phyloP scores from a whole-genome alignment of 2,113 vertebrate species.

The Engystomops pustulosus region DNA sequence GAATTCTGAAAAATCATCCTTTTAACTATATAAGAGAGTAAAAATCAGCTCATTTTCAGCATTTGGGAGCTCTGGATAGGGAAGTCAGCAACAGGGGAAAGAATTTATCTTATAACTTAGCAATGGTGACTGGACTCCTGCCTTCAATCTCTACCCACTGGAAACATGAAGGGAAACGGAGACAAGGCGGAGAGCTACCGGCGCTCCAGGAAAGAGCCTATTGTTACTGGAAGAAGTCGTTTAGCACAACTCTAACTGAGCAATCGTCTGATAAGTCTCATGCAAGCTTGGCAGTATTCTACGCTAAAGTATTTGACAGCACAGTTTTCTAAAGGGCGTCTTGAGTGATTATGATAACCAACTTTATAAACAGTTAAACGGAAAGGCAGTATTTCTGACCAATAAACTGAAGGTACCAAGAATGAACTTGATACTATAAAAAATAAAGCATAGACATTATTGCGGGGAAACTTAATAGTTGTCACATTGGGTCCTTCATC shows the following conservation, averaged over 20 bases:
- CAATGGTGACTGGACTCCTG: slow-evolving; percentile 34
- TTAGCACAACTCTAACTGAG: slow-evolving; percentile 8
- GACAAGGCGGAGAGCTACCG: not conserved
- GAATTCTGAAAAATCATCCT: slow-evolving; percentile 48
- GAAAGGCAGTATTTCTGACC: not conserved
- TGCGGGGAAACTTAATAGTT: too few species aligned
- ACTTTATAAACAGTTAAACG: not conserved
- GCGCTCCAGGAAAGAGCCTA: slow-evolving; percentile 4
- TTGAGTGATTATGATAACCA: not conserved
- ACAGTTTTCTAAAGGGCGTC: not conserved
- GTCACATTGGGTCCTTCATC: too few species aligned
- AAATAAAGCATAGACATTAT: not conserved
- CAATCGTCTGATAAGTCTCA: not conserved
- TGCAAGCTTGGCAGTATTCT: not conserved
- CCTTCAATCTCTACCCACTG: slow-evolving; percentile 15
- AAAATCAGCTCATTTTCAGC: slow-evolving; percentile 45
- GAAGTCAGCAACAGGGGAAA: slow-evolving; percentile 37
- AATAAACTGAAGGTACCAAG: not conserved
- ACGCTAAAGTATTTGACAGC: slow-evolving; percentile 5
- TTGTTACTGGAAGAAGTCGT: slow-evolving; percentile 4
- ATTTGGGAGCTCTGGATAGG: slow-evolving; percentile 12
- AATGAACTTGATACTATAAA: not conserved
- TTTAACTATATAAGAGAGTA: slow-evolving; percentile 45
- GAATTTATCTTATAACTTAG: not conserved
- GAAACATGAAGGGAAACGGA: not conserved